Percentiles rank a stretch among this genome's conserved stretches.
Conservation (phyloP, 2,113 vertebrate species). For the Etia nguti region DNA sequence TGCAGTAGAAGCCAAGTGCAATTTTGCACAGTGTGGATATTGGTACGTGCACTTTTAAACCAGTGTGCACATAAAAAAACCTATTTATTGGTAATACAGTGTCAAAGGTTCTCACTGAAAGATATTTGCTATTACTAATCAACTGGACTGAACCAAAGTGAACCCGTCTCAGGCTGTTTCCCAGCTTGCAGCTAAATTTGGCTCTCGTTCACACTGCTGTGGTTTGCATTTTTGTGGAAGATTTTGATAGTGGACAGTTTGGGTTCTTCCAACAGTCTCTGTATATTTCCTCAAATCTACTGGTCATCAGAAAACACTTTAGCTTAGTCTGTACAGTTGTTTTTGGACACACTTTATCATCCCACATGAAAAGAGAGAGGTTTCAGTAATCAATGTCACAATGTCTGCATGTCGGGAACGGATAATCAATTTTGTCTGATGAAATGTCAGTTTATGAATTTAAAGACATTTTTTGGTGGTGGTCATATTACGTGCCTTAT, state of each 20-base stretch:
- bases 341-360: slow-evolving; percentile 38
- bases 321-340: slow-evolving; percentile 23
- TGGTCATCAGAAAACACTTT: slow-evolving; percentile 54
- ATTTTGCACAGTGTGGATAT: not conserved
- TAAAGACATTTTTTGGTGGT: slow-evolving; percentile 29
- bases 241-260: slow-evolving; percentile 42
- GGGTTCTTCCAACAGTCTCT: slow-evolving; percentile 31
- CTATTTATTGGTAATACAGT: not conserved
- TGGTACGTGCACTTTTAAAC: not conserved
- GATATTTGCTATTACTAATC: slow-evolving; percentile 31
- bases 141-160: slow-evolving; percentile 30
- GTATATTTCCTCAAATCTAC: slow-evolving; percentile 40
- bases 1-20: not conserved
- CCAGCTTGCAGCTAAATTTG: slow-evolving; percentile 30
- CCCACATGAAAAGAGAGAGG: slow-evolving; percentile 45
- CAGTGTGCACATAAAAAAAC: not conserved
- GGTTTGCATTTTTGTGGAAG: slow-evolving; percentile 54
- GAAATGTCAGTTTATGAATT: slow-evolving; percentile 46
- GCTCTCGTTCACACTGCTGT: slow-evolving; percentile 11
- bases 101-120: not conserved
- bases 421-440: slow-evolving; percentile 38
- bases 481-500: slow-evolving; percentile 21
- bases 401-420: slow-evolving; percentile 28
- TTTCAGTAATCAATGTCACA: slow-evolving; percentile 19
- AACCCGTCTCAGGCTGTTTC: slow-evolving; percentile 29